Evolutionary conservation across 2,888 invertebrate genomes (phyloP).

Genomic region (Julus scandinavius): DNA sequence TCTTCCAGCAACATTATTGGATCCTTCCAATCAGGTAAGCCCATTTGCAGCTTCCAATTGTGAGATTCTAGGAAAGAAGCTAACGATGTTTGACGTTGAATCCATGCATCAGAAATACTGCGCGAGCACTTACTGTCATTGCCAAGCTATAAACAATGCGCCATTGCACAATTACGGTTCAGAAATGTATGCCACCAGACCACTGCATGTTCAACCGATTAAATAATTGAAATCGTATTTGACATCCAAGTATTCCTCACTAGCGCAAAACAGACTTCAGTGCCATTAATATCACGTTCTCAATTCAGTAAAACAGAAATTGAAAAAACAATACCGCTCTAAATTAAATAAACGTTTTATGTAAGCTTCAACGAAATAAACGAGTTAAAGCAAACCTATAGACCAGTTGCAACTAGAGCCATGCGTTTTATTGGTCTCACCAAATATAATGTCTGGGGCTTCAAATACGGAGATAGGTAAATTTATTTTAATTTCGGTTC

Average conservation of each 20-base stretch:
- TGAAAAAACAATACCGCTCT: not conserved
- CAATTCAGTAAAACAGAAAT: not conserved
- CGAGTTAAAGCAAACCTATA: too few relatives aligned
- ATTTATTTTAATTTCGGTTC: too few relatives aligned
- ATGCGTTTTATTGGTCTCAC: too few relatives aligned
- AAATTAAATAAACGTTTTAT: not conserved
- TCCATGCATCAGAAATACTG: slow-evolving; percentile 21
- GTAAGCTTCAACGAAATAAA: not conserved
- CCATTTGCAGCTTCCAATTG: not conserved
- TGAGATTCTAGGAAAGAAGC: not conserved
- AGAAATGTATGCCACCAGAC: not conserved
- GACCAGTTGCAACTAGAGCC: too few relatives aligned
- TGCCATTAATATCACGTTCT: not conserved
- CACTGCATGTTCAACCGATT: not conserved
- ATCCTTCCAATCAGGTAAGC: slow-evolving; percentile 55
- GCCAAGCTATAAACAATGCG: slow-evolving; percentile 36
- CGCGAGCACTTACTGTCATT: slow-evolving; percentile 44
- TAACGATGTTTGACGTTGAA: slow-evolving; percentile 45
- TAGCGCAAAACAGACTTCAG: not conserved
- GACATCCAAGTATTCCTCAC: not conserved
- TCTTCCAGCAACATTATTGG: slow-evolving; percentile 22
- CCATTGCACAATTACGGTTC: slow-evolving; percentile 21
- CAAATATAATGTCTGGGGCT: too few relatives aligned
- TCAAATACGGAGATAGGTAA: too few relatives aligned
- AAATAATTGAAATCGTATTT: slow-evolving; percentile 17